Percentiles rank a stretch among this genome's conserved stretches.
phyloP scores from a whole-genome alignment of 1,140 invertebrate genomes.

The Zaprionus inermis region DNA sequence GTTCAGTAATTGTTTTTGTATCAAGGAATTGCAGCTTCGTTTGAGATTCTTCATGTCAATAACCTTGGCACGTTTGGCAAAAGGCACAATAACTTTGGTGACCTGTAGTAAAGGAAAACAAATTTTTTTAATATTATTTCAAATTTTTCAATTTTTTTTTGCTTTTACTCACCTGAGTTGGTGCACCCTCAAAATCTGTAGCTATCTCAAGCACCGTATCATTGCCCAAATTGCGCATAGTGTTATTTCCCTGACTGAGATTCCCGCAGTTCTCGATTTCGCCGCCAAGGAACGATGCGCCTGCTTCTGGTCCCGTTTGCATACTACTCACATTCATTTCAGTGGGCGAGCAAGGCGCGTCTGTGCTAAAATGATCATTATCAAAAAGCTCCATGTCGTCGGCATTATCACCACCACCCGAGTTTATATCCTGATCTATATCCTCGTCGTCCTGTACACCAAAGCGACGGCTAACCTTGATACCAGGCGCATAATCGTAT shows the following conservation, averaged over 20 bases:
- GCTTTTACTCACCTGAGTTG: slow-evolving; percentile 57
- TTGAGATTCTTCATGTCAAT: slow-evolving; percentile 91
- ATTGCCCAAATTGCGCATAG: slow-evolving; percentile 45
- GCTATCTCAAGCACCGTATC: slow-evolving; percentile 78
- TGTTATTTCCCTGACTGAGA: slow-evolving; percentile 6
- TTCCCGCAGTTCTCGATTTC: slow-evolving; percentile 41
- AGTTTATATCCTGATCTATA: slow-evolving; percentile 31
- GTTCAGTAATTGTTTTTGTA: slow-evolving; percentile 72
- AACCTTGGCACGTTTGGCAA: slow-evolving; percentile 89
- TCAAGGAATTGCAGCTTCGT: slow-evolving; percentile 85
- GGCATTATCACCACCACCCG: slow-evolving; percentile 31
- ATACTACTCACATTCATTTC: slow-evolving; percentile 33
- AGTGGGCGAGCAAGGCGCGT: slow-evolving; percentile 29
- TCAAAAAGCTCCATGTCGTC: slow-evolving; percentile 59
- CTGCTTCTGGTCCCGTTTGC: neutral
- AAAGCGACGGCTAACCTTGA: slow-evolving; percentile 47
- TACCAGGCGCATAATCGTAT: slow-evolving; percentile 67
- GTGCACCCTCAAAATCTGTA: slow-evolving; percentile 78
- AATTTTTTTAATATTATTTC: neutral
- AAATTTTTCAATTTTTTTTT: neutral
- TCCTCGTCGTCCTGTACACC: slow-evolving; percentile 49
- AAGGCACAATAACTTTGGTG: slow-evolving; percentile 87
- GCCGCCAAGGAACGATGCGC: slow-evolving; percentile 61
- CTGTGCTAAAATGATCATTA: slow-evolving; percentile 60
- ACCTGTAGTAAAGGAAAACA: slow-evolving; percentile 80